These are phyloP conservation scores for Rotaria macrura DNA, from an alignment of 2,888 invertebrate species.

Conservation along the genomic window DNA sequence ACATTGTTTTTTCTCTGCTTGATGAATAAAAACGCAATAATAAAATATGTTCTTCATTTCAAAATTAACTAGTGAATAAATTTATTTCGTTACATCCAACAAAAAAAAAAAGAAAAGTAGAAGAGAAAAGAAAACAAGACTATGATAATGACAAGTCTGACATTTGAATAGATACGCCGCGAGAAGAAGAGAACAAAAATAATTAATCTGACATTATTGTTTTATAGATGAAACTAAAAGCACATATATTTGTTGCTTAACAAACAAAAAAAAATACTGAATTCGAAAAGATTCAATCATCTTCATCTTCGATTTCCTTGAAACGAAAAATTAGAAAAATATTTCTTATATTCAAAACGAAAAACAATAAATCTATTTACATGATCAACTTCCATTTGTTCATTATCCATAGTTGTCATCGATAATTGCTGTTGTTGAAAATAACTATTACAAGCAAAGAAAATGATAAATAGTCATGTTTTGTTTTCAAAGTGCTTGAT, in stretches of 20 bases:
- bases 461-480: not conserved
- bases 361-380: not conserved
- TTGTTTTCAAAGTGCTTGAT: no score
- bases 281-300: not conserved
- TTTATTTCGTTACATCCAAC: not conserved
- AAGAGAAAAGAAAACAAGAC: not conserved
- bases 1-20: no score
- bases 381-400: not conserved
- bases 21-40: no score
- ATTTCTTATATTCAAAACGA: not conserved
- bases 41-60: no score
- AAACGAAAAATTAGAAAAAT: not conserved
- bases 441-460: not conserved
- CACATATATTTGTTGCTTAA: not conserved
- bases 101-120: not conserved
- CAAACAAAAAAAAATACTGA: not conserved
- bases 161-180: not conserved
- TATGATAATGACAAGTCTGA: not conserved
- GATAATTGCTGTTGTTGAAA: not conserved
- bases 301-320: not conserved
- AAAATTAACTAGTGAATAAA: not conserved
- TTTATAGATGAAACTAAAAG: not conserved
- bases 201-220: not conserved
- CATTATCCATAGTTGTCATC: not conserved
- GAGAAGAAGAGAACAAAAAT: not conserved